A percentile compares a stretch with the other conserved stretches of the same genome.
Conservation (phyloP, 2,113 vertebrate genomes). For the Platichthys stellatus region DNA sequence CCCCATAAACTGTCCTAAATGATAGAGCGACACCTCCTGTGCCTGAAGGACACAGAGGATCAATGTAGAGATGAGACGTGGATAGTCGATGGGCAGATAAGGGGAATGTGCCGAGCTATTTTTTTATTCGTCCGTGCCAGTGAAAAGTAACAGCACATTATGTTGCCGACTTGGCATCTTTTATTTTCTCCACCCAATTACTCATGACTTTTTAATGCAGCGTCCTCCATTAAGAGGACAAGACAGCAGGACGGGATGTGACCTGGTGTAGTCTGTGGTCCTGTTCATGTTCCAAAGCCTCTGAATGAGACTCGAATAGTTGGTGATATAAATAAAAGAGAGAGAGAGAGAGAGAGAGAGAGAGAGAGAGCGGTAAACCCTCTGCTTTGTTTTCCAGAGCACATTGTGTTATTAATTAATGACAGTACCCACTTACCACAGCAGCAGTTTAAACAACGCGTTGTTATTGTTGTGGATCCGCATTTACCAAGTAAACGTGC, state of each 20-base stretch:
- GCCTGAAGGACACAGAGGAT: constrained; percentile 54
- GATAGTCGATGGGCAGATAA: constrained; percentile 40
- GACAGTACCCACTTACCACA: too few relatives aligned
- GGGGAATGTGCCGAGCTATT: constrained; percentile 10
- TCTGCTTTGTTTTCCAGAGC: too few relatives aligned
- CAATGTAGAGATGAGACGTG: constrained; percentile 58
- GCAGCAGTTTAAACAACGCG: too few relatives aligned
- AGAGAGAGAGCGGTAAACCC: too few relatives aligned
- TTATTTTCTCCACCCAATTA: constrained; percentile 13
- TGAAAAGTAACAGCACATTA: constrained; percentile 30
- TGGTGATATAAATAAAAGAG: too few relatives aligned
- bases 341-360: too few relatives aligned
- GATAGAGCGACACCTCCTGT: constrained; percentile 30
- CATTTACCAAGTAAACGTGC: too few relatives aligned
- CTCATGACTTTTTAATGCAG: constrained; percentile 21
- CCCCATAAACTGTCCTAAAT: constrained; percentile 50
- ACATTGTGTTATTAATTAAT: too few relatives aligned
- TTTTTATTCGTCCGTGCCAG: constrained; percentile 34
- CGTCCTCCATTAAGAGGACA: background rate
- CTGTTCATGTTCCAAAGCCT: constrained; percentile 13
- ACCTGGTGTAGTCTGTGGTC: background rate
- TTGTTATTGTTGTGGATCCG: too few relatives aligned
- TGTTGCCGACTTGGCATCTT: constrained; percentile 5
- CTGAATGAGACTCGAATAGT: background rate
- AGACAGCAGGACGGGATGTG: background rate